phyloP scores from a whole-genome alignment of 1,140 invertebrate genomes.

The Psilanteris sp. region DNA sequence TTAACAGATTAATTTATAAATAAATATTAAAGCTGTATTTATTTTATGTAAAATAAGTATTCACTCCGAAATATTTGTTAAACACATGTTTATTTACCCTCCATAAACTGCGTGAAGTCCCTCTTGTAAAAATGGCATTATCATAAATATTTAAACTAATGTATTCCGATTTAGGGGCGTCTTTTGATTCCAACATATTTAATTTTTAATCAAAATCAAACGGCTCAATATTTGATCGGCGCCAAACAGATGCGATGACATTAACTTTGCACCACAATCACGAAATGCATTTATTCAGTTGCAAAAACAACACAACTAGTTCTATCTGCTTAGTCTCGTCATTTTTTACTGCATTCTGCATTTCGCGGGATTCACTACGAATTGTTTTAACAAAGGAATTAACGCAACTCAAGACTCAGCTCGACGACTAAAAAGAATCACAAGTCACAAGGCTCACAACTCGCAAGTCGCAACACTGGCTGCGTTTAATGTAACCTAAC shows the following conservation, averaged over 20 bases:
- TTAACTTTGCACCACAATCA: slow-evolving; percentile 19
- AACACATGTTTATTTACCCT: slow-evolving; percentile 66
- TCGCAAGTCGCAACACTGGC: no score
- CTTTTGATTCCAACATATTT: slow-evolving; percentile 72
- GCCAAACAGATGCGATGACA: neutral
- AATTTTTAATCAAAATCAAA: slow-evolving; percentile 23
- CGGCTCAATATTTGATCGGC: slow-evolving; percentile 4
- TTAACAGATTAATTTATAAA: no score
- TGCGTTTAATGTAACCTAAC: slow-evolving; percentile 6
- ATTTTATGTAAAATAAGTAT: no score
- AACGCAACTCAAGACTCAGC: neutral
- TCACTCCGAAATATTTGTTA: no score
- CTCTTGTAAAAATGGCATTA: slow-evolving; percentile 64
- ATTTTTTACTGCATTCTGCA: slow-evolving; percentile 42
- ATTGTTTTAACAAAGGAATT: slow-evolving; percentile 25
- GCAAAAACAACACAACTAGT: slow-evolving; percentile 2
- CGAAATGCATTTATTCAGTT: slow-evolving; percentile 17
- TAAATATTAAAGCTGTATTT: no score
- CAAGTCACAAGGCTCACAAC: no score
- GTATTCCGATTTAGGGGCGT: slow-evolving; percentile 71
- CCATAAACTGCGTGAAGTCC: slow-evolving; percentile 77
- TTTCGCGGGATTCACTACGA: slow-evolving; percentile 32
- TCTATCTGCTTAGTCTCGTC: slow-evolving; percentile 4
- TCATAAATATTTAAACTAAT: slow-evolving; percentile 78
- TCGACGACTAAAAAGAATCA: slow-evolving; percentile 8